Conservation (phyloP, 2,113 vertebrate species). For the Ctenomys sociabilis region DNA sequence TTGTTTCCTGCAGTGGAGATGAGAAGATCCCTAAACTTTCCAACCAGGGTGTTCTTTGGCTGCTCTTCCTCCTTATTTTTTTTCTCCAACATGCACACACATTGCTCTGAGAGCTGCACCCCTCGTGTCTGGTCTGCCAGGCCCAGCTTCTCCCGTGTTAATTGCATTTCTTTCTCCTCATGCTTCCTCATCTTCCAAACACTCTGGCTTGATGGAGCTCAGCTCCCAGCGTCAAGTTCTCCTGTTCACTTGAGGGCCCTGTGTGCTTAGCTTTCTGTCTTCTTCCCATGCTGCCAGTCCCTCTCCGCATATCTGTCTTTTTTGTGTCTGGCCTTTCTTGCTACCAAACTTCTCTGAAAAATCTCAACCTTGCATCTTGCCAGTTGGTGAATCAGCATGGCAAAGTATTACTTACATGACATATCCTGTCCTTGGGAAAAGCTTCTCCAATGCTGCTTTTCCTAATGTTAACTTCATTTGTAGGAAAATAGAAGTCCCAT, state of each 20-base stretch:
- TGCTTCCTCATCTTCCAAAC: neutral
- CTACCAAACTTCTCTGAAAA: neutral
- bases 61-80: too few species aligned
- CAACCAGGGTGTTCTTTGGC: too few species aligned
- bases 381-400: neutral
- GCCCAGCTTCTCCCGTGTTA: neutral
- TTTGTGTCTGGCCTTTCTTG: neutral
- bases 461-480: neutral
- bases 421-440: neutral
- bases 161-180: neutral
- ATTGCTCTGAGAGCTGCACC: too few species aligned
- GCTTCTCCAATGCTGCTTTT: neutral
- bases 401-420: neutral
- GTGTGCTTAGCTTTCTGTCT: neutral
- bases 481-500: neutral
- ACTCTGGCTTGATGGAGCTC: neutral
- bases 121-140: neutral
- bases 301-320: neutral
- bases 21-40: neutral
- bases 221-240: neutral
- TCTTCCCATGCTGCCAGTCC: neutral
- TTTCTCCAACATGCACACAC: neutral
- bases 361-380: neutral
- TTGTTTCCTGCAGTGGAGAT: neutral
- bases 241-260: neutral